Conservation (phyloP, 1,140 invertebrate genomes). For the Penaeus vannamei region DNA sequence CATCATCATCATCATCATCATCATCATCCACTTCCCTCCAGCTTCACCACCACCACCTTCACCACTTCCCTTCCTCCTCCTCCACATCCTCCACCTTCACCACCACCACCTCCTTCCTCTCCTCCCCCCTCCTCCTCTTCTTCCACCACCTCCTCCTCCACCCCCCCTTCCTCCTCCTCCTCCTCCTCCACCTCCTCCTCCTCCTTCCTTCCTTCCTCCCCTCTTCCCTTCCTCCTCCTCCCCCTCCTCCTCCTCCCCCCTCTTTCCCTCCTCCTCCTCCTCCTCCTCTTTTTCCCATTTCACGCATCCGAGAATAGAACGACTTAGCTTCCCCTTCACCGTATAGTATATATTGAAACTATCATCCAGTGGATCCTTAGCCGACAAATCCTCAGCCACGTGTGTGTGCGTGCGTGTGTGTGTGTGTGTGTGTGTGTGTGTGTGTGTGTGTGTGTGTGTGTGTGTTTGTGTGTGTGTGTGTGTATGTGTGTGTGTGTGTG, state of each 20-base stretch:
- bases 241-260: background rate
- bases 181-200: background rate
- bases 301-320: background rate
- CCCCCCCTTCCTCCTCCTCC: background rate
- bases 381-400: background rate
- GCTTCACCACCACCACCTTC: background rate
- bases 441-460: constrained; percentile 25
- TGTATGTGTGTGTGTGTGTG: constrained; percentile 13
- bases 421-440: constrained; percentile 21
- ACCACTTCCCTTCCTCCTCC: constrained; percentile 2
- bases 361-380: too few species aligned
- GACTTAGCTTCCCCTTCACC: background rate
- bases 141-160: background rate
- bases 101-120: background rate
- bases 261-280: background rate
- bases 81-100: background rate
- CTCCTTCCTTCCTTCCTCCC: background rate
- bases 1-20: background rate
- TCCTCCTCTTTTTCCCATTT: background rate
- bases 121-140: background rate
- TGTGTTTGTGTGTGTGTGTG: constrained; percentile 15
- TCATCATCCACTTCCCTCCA: too few species aligned
- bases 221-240: background rate
- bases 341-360: background rate
- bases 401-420: constrained; percentile 10